Base-by-base conservation (phyloP, 2,113 vertebrate species). In the Pelobates fuscus region DNA sequence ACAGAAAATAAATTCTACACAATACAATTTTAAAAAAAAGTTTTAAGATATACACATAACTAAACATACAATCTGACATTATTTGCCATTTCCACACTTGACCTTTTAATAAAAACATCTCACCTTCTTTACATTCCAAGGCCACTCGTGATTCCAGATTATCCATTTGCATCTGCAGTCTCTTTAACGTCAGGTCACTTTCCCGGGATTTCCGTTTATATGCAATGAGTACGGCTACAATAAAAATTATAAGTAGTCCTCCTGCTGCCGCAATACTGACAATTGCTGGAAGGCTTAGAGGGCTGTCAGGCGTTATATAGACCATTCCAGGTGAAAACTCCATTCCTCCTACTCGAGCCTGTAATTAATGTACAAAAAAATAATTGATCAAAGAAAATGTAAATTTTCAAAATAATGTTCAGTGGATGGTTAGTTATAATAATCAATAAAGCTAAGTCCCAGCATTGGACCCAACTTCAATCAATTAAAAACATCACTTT, bases 121-220 rank as follows among this genome's bases (percentile, higher is more conserved):
- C 87, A 98, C 97, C 97, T 90, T 99, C 97, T 83, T 99, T 99
- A 87, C 97, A 99, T 81, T 99, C 97, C 71, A 99, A 87, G 0
- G 97, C 97, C 79, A 99, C 97, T 0, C 97, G 92, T n/a, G 97
- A 99, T 86, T 99, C 97, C 78, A 99, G 88, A 87, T 98, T 99
- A 89, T 99, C 97, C 97, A 99, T 99, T 82, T 99, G 97, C 97
- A 99, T 99, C 88, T 99, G 97, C 67, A 99, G 88, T 12, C 97
- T 91, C 77, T 98, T 98, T 69, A 99, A 88, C 0, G 97, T 99
- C 79, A 98, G 91, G 87, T 99, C 97, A 0, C 97, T 99, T 82
- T 99, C 96, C 0, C 96, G 86, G 37, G 97, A 99, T 82, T 99
- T 99, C 85, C 96, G 93, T 71, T 99, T 99, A 87, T 99, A 99